Evolutionary conservation across 2,888 invertebrate species (phyloP), one percentile per base, ranked within the genome.

Genomic region (Netelia inedita): DNA sequence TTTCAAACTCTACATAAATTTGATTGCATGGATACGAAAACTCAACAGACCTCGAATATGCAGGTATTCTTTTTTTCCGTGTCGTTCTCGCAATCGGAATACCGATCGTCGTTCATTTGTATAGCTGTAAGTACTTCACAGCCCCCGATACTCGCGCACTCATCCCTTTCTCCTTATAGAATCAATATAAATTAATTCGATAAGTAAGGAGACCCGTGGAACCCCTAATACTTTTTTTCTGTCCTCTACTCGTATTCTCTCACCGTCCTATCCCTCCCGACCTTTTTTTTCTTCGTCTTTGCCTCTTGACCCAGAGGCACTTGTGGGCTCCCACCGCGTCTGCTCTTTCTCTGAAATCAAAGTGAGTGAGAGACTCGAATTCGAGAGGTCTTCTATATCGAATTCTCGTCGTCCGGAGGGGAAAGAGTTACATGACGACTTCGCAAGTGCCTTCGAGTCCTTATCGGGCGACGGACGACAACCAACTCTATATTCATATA

Each of bases 381-480:
- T 76, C 72, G 76, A 84, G 80, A 76, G 80, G 76, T 76, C 72
- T 76, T 61, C 46, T 55, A 59, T 68, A 53, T 84, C 83, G 80
- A 76, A 72, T 43, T 53, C 65, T 78, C 78, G 69, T 65, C 75
- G 75, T 46, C 28, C 16, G 19, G 59, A 46, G 53, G 41, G 6
- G 8, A n/a, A 16, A 35, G 46, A 68, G 5, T 19, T 46, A 41
- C 41, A 55, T 69, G 59, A 46, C 59, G 79, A 55, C 53, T 72
- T 21, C 41, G 76, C 59, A 55, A 84, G 83, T 21, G 72, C 43
- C 28, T 73, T 57, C 50, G 76, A 80, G 59, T 80, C 76, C 76
- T 84, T 80, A 73, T 84, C 80, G 61, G 66, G 75, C 68, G 75
- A 68, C 73, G 71, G 76, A 75, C 69, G 74, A 61, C 73, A 19